Conservation (phyloP, 2,113 vertebrate species). For the Phyllopteryx taeniolatus region DNA sequence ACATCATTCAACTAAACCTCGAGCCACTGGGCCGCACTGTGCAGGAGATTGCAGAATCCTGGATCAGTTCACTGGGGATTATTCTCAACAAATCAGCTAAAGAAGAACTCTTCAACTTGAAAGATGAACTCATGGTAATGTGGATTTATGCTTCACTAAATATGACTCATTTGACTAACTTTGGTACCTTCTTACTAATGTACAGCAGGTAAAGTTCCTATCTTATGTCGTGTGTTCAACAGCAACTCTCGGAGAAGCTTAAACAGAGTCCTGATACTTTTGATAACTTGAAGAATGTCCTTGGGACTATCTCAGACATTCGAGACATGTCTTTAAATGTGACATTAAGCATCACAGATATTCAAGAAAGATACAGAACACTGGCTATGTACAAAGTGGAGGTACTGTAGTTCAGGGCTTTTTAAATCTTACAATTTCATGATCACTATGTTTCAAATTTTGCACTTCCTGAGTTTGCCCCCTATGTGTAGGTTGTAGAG, state of each 20-base stretch:
- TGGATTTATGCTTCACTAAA: background rate
- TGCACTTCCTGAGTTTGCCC: background rate
- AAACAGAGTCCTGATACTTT: constrained; percentile 75
- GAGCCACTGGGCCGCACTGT: constrained; percentile 73
- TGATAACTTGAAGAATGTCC: constrained; percentile 84
- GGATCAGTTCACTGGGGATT: constrained; percentile 80
- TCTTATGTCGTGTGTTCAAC: background rate
- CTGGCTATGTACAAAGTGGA: constrained; percentile 78
- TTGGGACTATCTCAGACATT: constrained; percentile 81
- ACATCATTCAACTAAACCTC: constrained; percentile 82
- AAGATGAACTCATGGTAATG: constrained; percentile 79
- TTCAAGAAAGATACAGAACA: constrained; percentile 87
- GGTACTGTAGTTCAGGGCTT: constrained; percentile 62
- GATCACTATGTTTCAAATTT: background rate
- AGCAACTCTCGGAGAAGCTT: constrained; percentile 76
- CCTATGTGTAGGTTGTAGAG: constrained; percentile 66
- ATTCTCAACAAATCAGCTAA: constrained; percentile 82
- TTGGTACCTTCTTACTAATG: background rate
- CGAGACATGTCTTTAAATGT: constrained; percentile 77
- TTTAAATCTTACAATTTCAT: background rate
- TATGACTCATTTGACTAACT: background rate
- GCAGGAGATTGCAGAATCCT: constrained; percentile 76
- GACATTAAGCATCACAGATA: constrained; percentile 80
- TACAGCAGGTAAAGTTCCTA: background rate
- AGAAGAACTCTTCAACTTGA: constrained; percentile 78